Conservation (phyloP, 2,113 vertebrate genomes). For the Haemorhous mexicanus region DNA sequence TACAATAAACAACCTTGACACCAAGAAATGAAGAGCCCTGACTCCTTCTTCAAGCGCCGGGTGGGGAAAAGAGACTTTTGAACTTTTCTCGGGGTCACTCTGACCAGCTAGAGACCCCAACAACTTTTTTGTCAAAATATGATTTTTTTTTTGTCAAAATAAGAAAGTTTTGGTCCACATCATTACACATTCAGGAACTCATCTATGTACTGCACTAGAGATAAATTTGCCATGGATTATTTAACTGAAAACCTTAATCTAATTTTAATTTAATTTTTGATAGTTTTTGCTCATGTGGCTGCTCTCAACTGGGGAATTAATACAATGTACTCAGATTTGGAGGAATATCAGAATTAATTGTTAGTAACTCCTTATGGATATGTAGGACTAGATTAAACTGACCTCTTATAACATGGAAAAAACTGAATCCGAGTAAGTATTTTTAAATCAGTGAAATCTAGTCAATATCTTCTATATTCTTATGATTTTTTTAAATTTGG, state of each 20-base stretch:
- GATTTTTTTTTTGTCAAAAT: neutral
- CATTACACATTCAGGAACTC: neutral
- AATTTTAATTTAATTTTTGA: neutral
- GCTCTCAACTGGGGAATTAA: neutral
- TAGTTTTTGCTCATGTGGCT: neutral
- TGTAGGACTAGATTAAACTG: neutral
- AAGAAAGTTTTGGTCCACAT: neutral
- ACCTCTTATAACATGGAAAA: neutral
- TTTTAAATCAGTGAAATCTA: neutral
- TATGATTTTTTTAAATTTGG: neutral
- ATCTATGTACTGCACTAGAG: neutral
- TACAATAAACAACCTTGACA: no score
- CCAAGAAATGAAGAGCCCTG: no score
- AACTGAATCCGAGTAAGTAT: neutral
- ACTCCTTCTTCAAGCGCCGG: no score
- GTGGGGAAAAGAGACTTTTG: no score
- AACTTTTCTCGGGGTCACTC: no score
- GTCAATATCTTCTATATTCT: neutral
- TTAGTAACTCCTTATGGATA: neutral
- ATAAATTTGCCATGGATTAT: neutral
- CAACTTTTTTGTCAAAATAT: neutral
- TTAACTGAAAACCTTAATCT: neutral
- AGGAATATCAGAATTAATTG: neutral
- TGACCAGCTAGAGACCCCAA: no score
- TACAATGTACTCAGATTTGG: neutral